Conservation (phyloP, 2,797 vertebrate genomes). For the Oreochromis mossambicus region DNA sequence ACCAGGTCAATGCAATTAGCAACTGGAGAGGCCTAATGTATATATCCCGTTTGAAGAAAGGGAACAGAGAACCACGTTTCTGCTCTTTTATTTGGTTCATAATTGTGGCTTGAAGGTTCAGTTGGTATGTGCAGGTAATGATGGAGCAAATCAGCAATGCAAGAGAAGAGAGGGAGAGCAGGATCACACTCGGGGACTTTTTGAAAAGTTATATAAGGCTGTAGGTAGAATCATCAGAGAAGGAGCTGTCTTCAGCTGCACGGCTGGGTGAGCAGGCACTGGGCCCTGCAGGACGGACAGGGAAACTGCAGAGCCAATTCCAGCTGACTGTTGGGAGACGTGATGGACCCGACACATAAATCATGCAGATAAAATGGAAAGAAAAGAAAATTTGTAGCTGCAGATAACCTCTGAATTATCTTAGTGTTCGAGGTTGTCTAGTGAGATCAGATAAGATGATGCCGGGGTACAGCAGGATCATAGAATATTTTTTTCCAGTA, state of each 20-base stretch:
- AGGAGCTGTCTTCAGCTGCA: background rate
- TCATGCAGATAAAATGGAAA: slow-evolving; percentile 3
- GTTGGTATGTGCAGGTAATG: background rate
- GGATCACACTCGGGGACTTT: background rate
- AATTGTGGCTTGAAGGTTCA: background rate
- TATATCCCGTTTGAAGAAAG: background rate
- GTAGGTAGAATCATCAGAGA: background rate
- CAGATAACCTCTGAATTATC: slow-evolving; percentile 27
- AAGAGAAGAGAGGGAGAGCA: background rate
- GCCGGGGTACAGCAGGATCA: background rate
- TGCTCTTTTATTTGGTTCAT: background rate
- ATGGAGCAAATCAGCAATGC: background rate
- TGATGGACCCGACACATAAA: slow-evolving; percentile 5
- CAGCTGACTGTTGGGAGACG: slow-evolving; percentile 18
- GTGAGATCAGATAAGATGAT: background rate
- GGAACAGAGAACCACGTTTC: background rate
- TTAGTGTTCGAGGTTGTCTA: background rate
- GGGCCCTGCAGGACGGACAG: slow-evolving; percentile 7
- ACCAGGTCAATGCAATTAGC: background rate
- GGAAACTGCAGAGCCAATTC: slow-evolving; percentile 3
- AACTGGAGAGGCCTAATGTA: background rate
- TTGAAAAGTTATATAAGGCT: background rate
- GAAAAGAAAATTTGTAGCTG: background rate
- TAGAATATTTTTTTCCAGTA: background rate
- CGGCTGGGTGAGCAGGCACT: background rate